Percentiles rank a stretch among this genome's conserved stretches.
phyloP scores from a whole-genome alignment of 2,113 vertebrate genomes.

The Sander lucioperca region DNA sequence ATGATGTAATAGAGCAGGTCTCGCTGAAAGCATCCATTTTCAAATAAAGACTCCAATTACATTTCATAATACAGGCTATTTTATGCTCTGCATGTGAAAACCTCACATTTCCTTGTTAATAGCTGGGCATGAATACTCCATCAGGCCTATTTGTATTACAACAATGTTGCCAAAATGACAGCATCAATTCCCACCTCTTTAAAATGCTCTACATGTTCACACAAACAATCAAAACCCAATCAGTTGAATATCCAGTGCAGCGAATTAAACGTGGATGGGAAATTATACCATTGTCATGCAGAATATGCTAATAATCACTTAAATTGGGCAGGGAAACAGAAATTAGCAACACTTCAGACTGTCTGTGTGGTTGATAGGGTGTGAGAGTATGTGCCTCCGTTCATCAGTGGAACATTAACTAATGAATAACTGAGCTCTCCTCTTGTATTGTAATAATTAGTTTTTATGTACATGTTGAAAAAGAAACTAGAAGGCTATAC shows the following conservation, averaged over 20 bases:
- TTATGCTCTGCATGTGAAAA: conserved; percentile 16
- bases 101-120: background rate
- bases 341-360: conserved; percentile 39
- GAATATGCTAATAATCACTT: conserved; percentile 56
- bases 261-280: conserved; percentile 52
- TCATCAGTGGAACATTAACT: conserved; percentile 31
- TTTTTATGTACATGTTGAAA: conserved; percentile 21
- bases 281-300: conserved; percentile 57
- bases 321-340: conserved; percentile 48
- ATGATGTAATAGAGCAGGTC: background rate
- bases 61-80: conserved; percentile 9
- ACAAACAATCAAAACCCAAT: conserved; percentile 69
- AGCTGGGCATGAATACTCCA: conserved; percentile 51
- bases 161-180: conserved; percentile 59
- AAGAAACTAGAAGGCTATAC: conserved; percentile 2
- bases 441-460: background rate
- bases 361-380: conserved; percentile 24
- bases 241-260: conserved; percentile 51
- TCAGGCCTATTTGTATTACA: conserved; percentile 54
- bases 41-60: conserved; percentile 24
- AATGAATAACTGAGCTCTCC: conserved; percentile 1
- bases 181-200: conserved; percentile 48
- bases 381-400: conserved; percentile 11
- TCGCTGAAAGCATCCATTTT: background rate
- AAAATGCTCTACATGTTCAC: conserved; percentile 37